These are phyloP conservation scores for Pheosia gnoma DNA, from an alignment of 2,888 invertebrate genomes.

Conservation along the genomic window DNA sequence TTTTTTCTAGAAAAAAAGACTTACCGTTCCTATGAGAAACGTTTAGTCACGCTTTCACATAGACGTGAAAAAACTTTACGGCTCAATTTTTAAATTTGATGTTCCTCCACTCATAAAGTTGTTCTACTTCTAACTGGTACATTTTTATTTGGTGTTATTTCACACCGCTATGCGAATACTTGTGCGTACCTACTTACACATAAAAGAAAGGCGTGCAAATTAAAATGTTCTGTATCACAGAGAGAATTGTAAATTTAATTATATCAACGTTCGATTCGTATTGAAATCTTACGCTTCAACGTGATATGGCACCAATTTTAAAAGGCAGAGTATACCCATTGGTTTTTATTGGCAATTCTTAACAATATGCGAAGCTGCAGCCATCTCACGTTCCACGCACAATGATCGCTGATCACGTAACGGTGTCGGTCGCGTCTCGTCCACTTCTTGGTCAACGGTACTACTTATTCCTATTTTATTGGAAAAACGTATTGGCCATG, in stretches of 20 bases:
- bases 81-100: conserved; percentile 20
- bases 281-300: too few species aligned
- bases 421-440: conserved; percentile 58
- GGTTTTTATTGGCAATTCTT: conserved; percentile 17
- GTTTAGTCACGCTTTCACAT: conserved; percentile 34
- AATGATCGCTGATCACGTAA: conserved; percentile 63
- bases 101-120: conserved; percentile 13
- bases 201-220: neutral
- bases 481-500: conserved; percentile 59
- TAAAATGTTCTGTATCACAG: neutral
- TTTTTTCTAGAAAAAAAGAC: conserved; percentile 36
- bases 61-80: conserved; percentile 26
- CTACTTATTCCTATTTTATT: conserved; percentile 66
- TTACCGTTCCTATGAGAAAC: conserved; percentile 43
- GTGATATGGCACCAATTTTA: conserved; percentile 14
- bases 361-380: conserved; percentile 58
- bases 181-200: neutral
- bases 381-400: conserved; percentile 68
- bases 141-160: conserved; percentile 1
- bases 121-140: conserved; percentile 11
- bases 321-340: neutral
- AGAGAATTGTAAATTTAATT: too few species aligned
- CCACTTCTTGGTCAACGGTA: conserved; percentile 67
- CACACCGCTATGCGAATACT: conserved; percentile 11
- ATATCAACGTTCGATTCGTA: too few species aligned